These are phyloP conservation scores for Panagrolaimus sp. DNA, from an alignment of 1,140 invertebrate genomes.

Conservation along the genomic window DNA sequence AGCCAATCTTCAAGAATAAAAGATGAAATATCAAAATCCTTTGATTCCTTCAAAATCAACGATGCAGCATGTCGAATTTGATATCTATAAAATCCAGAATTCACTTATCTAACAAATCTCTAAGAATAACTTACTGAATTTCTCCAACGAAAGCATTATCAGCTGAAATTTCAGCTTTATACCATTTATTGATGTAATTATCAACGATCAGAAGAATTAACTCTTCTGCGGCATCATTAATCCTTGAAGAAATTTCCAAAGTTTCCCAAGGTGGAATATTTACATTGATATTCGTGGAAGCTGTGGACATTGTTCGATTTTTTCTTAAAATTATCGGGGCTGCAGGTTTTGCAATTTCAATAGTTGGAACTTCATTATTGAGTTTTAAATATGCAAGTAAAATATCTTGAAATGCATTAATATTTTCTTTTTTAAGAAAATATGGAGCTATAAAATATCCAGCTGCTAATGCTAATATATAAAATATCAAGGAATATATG, in stretches of 20 bases:
- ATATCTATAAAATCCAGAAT: slow-evolving; percentile 27
- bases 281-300: neutral
- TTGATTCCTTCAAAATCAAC: slow-evolving; percentile 22
- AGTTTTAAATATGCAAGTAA: too few relatives aligned
- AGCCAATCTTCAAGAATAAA: slow-evolving; percentile 36
- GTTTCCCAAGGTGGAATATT: slow-evolving; percentile 18
- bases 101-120: neutral
- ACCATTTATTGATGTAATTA: slow-evolving; percentile 44
- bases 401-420: too few relatives aligned
- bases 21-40: slow-evolving; percentile 27
- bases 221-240: slow-evolving; percentile 42
- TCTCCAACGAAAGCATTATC: slow-evolving; percentile 43
- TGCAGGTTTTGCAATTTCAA: too few relatives aligned
- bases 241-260: slow-evolving; percentile 6
- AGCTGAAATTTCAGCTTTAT: slow-evolving; percentile 37
- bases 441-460: too few relatives aligned
- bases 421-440: too few relatives aligned
- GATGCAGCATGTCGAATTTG: slow-evolving; percentile 39
- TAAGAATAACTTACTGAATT: slow-evolving; percentile 24
- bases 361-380: too few relatives aligned
- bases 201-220: slow-evolving; percentile 30
- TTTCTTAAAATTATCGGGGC: too few relatives aligned
- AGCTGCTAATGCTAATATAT: too few relatives aligned
- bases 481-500: too few relatives aligned
- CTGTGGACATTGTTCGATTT: too few relatives aligned